These are phyloP conservation scores for Aspidiotus destructor DNA, from an alignment of 2,888 invertebrate species.

Conservation along the genomic window DNA sequence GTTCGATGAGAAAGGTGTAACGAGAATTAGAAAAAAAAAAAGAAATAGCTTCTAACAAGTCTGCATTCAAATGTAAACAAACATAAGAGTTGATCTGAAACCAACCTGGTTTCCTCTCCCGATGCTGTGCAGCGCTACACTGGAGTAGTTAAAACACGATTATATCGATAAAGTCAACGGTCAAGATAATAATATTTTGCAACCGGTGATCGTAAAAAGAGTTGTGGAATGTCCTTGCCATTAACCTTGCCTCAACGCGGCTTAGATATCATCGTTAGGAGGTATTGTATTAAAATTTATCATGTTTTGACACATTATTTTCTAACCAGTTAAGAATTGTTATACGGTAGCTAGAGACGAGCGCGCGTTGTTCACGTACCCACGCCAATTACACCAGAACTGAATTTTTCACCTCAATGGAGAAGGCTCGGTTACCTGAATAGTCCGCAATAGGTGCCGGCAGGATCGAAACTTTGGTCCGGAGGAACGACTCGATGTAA, in stretches of 20 bases:
- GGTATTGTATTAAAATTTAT: conserved; percentile 17
- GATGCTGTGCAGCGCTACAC: background rate
- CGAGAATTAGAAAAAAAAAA: conserved; percentile 7
- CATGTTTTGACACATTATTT: conserved; percentile 15
- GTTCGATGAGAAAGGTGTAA: conserved; percentile 5
- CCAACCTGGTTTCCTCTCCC: conserved; percentile 19
- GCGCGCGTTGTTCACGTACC: background rate
- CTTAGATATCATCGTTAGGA: conserved; percentile 10
- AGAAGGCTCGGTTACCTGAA: conserved; percentile 48
- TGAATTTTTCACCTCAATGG: too few relatives aligned
- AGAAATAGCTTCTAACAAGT: conserved; percentile 21
- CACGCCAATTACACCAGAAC: background rate
- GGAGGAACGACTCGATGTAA: conserved; percentile 58
- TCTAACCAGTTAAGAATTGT: conserved; percentile 1
- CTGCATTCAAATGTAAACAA: conserved; percentile 31
- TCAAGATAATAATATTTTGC: conserved; percentile 26
- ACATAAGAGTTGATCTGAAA: conserved; percentile 9
- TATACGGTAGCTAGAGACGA: background rate
- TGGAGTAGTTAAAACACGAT: conserved; percentile 29
- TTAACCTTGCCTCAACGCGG: conserved; percentile 25
- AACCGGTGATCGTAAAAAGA: conserved; percentile 24
- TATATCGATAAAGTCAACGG: conserved; percentile 29
- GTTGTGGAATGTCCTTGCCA: conserved; percentile 26
- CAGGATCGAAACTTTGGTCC: conserved; percentile 53
- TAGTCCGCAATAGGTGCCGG: conserved; percentile 52